Percentiles rank a stretch among this genome's conserved stretches.
Conservation (phyloP, 1,140 invertebrate species). For the Drosophila ohnishii region DNA sequence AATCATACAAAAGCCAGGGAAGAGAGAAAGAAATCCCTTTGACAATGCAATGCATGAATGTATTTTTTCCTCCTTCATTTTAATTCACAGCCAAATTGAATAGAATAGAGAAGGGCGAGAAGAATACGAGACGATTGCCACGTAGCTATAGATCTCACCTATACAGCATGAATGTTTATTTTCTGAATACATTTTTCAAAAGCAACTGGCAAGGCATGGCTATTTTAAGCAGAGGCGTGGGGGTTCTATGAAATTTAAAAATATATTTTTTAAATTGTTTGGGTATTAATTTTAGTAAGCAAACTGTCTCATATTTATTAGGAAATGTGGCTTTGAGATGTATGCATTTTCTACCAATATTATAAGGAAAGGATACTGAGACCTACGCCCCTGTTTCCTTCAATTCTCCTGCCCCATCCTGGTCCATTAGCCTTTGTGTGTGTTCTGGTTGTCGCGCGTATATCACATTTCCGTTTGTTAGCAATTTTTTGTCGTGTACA, state of each 20-base stretch:
- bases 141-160: constrained; percentile 66
- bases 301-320: background rate
- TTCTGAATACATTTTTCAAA: constrained; percentile 55
- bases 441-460: constrained; percentile 63
- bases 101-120: constrained; percentile 54
- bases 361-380: background rate
- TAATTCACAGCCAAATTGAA: constrained; percentile 75
- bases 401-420: background rate
- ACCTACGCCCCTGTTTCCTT: background rate
- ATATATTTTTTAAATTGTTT: background rate
- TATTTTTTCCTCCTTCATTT: constrained; percentile 49
- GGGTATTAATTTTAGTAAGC: background rate
- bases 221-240: constrained; percentile 21
- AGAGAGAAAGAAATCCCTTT: constrained; percentile 64
- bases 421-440: constrained; percentile 72
- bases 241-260: too few species aligned
- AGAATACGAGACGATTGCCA: constrained; percentile 62
- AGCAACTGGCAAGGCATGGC: constrained; percentile 58
- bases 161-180: constrained; percentile 38
- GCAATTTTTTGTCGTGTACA: constrained; percentile 67
- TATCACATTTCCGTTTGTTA: constrained; percentile 81
- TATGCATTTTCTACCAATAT: background rate
- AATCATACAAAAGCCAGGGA: constrained; percentile 53
- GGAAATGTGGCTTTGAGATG: background rate
- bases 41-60: constrained; percentile 69